phyloP scores from a whole-genome alignment of 2,888 invertebrate genomes.

The Eilema sororculum region DNA sequence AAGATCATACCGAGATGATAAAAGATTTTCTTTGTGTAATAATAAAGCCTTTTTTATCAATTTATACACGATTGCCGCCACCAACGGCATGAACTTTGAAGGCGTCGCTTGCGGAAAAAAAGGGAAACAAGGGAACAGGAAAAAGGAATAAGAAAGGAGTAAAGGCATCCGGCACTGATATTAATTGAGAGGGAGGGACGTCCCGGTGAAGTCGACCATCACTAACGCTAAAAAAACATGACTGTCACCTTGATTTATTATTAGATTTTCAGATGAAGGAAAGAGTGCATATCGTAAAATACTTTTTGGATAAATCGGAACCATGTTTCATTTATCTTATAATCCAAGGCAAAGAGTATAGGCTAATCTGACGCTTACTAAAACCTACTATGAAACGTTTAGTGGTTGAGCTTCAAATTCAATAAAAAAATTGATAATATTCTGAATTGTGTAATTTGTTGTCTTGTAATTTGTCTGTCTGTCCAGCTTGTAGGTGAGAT shows the following conservation, averaged over 20 bases:
- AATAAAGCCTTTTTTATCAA: background rate
- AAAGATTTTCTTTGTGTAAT: background rate
- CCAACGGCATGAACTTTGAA: background rate
- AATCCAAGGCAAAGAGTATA: no score
- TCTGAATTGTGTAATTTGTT: no score
- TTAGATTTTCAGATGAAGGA: background rate
- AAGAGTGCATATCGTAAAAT: conserved; percentile 1
- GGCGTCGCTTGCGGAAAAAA: background rate
- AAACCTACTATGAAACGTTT: background rate
- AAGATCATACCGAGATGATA: no score
- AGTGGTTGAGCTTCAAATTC: background rate
- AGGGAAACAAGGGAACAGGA: background rate
- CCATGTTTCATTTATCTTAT: background rate
- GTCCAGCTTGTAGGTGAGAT: background rate
- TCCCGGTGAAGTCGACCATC: conserved; percentile 9
- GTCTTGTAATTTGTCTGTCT: no score
- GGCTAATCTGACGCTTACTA: no score
- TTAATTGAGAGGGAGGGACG: background rate
- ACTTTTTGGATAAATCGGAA: background rate
- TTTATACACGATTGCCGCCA: background rate
- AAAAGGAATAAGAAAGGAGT: conserved; percentile 2
- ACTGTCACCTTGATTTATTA: background rate
- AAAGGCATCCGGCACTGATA: background rate
- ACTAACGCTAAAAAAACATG: background rate
- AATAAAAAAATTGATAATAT: background rate